Conservation (phyloP, 1,140 invertebrate species). For the Mactra quadrangularis region DNA sequence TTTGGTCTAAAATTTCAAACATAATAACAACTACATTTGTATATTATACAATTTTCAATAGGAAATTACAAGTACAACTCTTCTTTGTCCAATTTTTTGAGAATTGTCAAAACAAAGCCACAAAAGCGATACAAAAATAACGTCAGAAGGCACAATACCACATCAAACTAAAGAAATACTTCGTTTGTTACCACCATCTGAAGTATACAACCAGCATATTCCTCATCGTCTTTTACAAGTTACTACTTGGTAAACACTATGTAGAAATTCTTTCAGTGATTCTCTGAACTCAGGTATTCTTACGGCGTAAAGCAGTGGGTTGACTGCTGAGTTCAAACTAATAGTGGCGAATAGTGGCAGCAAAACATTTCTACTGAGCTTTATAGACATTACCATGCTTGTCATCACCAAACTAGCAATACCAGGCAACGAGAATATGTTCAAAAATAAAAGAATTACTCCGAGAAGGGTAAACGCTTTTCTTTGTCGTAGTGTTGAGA, state of each 20-base stretch:
- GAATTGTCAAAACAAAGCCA: too few species aligned
- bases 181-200: too few species aligned
- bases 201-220: too few species aligned
- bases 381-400: background rate
- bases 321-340: constrained; percentile 13
- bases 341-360: constrained; percentile 9
- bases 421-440: constrained; percentile 23
- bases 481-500: background rate
- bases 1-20: too few species aligned
- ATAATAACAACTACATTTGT: too few species aligned
- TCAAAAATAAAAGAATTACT: constrained; percentile 19
- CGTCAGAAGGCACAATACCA: too few species aligned
- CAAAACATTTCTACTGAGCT: background rate
- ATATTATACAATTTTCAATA: too few species aligned
- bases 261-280: background rate
- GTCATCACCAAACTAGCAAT: background rate
- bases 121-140: too few species aligned
- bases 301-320: constrained; percentile 2
- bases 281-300: constrained; percentile 13
- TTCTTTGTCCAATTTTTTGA: too few species aligned
- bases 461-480: background rate
- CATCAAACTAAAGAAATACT: too few species aligned
- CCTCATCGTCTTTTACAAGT: too few species aligned
- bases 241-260: background rate
- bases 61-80: too few species aligned